phyloP scores from a whole-genome alignment of 1,140 invertebrate genomes.

The Nasonia vitripennis region DNA sequence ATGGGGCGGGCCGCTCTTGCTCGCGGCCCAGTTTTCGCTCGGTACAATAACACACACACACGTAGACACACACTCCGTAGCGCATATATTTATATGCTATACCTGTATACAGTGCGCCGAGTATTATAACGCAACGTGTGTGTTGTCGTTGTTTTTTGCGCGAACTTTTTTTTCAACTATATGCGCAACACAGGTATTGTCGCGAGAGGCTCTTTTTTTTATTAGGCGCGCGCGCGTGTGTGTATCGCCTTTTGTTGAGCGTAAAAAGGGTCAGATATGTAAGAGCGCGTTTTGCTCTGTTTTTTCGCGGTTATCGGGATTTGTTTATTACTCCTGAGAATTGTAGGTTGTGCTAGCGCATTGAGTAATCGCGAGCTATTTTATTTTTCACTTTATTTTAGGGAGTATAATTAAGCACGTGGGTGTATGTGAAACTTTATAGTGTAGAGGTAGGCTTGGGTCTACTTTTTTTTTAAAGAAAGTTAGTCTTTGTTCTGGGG shows the following conservation, averaged over 20 bases:
- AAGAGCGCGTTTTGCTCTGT: neutral
- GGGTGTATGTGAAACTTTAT: too few species aligned
- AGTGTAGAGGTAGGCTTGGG: too few species aligned
- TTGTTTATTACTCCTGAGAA: neutral
- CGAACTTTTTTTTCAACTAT: neutral
- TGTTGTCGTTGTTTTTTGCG: neutral
- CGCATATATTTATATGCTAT: neutral
- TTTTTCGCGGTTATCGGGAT: neutral
- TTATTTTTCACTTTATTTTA: too few species aligned
- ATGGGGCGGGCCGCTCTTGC: neutral
- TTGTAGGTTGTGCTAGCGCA: neutral
- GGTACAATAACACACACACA: slow-evolving; percentile 30
- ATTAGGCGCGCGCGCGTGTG: neutral
- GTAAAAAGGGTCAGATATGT: neutral
- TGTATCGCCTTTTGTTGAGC: neutral
- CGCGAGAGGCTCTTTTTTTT: neutral
- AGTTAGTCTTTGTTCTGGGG: too few species aligned
- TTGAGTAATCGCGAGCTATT: too few species aligned
- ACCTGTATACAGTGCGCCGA: neutral
- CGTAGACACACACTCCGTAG: neutral
- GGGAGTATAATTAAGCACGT: too few species aligned
- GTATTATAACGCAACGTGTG: neutral
- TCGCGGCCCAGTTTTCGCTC: slow-evolving; percentile 26
- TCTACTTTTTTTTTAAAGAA: too few species aligned
- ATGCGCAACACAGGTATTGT: neutral